Percentiles rank a stretch among this genome's conserved stretches.
These are phyloP conservation scores for Tenodera sinensis DNA, from an alignment of 2,888 invertebrate species.

Conservation along the genomic window DNA sequence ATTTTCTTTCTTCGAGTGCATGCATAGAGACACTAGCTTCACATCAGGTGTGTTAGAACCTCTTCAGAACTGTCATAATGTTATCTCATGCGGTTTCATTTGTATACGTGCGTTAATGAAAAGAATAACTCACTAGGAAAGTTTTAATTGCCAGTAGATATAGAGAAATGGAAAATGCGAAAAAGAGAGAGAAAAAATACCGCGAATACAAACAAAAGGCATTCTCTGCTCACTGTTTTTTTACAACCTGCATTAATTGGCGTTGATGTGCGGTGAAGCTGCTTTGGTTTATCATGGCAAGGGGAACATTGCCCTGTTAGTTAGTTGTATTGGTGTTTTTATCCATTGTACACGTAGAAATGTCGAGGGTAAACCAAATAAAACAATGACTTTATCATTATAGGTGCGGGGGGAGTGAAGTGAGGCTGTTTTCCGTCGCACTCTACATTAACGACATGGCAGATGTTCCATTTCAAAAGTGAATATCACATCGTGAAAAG, in stretches of 20 bases:
- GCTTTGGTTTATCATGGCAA: neutral
- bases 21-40: neutral
- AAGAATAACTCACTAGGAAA: neutral
- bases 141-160: neutral
- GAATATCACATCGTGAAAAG: neutral
- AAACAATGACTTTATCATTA: neutral
- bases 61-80: neutral
- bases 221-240: neutral
- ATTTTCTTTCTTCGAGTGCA: too few relatives aligned
- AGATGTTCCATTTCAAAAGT: neutral
- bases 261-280: neutral
- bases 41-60: neutral
- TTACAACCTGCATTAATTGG: neutral
- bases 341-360: neutral
- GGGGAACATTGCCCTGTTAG: neutral
- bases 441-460: neutral
- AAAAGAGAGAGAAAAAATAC: neutral
- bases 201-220: neutral
- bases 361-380: neutral
- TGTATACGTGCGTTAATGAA: neutral
- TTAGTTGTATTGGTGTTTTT: neutral
- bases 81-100: neutral
- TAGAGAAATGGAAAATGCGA: neutral
- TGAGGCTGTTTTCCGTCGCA: neutral
- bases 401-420: neutral